Base-by-base conservation (phyloP, 2,888 invertebrate species). In the Aleiodes testaceus region DNA sequence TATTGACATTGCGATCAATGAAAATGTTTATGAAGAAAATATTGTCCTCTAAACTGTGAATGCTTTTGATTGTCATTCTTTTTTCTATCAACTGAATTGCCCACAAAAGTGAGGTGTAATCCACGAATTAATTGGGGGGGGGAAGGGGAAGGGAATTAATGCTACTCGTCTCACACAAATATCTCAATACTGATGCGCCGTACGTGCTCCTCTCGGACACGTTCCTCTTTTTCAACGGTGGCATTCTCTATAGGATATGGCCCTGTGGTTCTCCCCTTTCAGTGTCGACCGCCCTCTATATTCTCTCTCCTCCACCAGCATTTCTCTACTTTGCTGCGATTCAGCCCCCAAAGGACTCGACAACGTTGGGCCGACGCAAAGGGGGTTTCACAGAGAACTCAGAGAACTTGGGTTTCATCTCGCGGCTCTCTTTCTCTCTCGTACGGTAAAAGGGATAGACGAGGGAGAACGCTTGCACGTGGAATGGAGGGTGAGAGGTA, bases 341-440 rank as follows among this genome's bases (percentile, higher is more conserved):
- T 63, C 63, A 63, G 63, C 63, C 45, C 63, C 63, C 63, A 63
- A 63, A 63, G 63, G 63, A 63, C 45, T 63, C 63, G 63, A 45
- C 63, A 45, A 63, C 45, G 63, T 45, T 45, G 45, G 45, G 44
- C 6, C 45, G 20, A 45, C 44, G 45, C 6, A 47, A n/a, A 26
- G 45, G 36, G 45, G 44, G 44, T 18, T 63, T 42, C n/a, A 12
- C 18, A 63, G 18, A 16, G 6, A 7, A 12, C 69, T 55, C 52
- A 65, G 50, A 79, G 84, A 85, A 85, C 85, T 86, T 84, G 84
- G 81, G 85, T 86, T 86, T 85, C 86, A 86, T 86, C 85, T 86
- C 84, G 84, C 81, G 82, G 78, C 66, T 67, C 71, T 45, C 42
- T 42, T 44, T 42, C 44, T 30, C 45, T 63, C 22, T 36, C 36